Evolutionary conservation across 64 coral and sea anemone species (phyloP), one percentile per base, ranked within the genome.

Genomic region (Acropora tenuis): DNA sequence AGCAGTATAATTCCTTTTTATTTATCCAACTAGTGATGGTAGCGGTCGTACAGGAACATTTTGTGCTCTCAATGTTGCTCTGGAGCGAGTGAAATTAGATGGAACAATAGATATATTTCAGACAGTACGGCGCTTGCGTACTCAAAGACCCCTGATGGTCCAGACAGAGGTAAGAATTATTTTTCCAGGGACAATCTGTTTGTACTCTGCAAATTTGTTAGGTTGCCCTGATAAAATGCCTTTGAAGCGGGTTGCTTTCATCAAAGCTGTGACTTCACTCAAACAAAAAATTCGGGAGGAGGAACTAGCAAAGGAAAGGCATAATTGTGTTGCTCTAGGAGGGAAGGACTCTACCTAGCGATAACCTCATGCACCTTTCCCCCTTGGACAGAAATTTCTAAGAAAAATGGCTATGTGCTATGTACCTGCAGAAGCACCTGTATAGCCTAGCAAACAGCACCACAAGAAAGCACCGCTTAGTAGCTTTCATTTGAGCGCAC

Each of bases 11-110:
- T 59, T 48, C 41, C 9, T 11, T 46, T 80, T 12, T 61, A 73
- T 80, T 55, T 72, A 15, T 71, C 86, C 1, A 81, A 74, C 15
- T 45, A 99, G 97, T 76, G 94, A 99, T 93, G 97, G 97, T 42
- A 95, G 97, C n/a, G 97, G 97, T 69, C 94, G 97, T 48, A 96
- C 97, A 1, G 97, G 97, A 19, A 99, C 97, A 19, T 94, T 99
- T 76, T 99, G 97, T 72, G 97, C 97, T 2, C 79, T 96, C 4
- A 93, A 69, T 7, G 94, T 91, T 18, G 94, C 91, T 50, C 59
- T 99, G 46, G 97, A 99, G 47, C 91, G 97, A 75, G 97, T 96
- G 40, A 99, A 99, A 46, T 55, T 99, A 42, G 97, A 99, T 16
- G 88, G 84, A 0, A 92, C 94, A 16, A 78, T 99, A 48, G 97